These are phyloP conservation scores for Heliconius aoede DNA, from an alignment of 2,888 invertebrate species.

Conservation along the genomic window DNA sequence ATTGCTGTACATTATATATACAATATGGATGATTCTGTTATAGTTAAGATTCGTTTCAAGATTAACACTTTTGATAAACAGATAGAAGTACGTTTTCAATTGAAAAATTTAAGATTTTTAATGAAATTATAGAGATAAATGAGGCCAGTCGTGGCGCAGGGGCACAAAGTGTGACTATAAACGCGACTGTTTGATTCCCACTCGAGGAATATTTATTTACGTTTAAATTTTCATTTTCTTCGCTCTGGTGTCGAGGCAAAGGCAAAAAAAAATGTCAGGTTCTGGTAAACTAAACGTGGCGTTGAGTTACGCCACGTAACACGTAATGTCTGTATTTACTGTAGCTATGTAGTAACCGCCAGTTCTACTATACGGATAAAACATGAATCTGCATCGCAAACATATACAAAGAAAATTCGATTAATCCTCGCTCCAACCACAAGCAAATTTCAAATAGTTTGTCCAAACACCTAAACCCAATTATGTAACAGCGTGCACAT, in stretches of 20 bases:
- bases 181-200: not conserved
- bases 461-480: constrained; percentile 16
- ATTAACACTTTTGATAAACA: constrained; percentile 12
- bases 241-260: not conserved
- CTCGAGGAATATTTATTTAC: not conserved
- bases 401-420: not conserved
- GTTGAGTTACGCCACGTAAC: not conserved
- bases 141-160: not conserved
- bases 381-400: not conserved
- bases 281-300: not conserved
- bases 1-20: not conserved
- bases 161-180: not conserved
- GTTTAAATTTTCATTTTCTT: not conserved
- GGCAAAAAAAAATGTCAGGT: not conserved
- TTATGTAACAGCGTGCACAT: constrained; percentile 36
- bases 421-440: not conserved
- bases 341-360: not conserved
- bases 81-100: not conserved
- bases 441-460: constrained; percentile 1
- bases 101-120: not conserved
- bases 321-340: not conserved
- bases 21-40: not conserved
- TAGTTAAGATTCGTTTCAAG: constrained; percentile 6
- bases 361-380: not conserved
- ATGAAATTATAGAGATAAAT: too few relatives aligned